A percentile compares a stretch with the other conserved stretches of the same genome.
phyloP scores from a whole-genome alignment of 1,140 invertebrate genomes.

The Mactra quadrangularis region DNA sequence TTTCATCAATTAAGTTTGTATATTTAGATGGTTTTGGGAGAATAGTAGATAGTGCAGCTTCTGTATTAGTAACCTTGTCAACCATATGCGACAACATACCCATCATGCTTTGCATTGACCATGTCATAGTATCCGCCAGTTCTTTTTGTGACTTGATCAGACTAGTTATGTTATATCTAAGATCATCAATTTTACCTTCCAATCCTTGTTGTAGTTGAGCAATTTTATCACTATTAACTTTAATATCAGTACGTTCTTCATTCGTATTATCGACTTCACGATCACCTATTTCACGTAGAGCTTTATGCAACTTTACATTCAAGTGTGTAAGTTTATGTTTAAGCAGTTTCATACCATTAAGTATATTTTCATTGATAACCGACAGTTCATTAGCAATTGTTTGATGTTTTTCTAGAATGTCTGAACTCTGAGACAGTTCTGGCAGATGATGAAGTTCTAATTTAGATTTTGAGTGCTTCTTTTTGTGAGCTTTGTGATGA shows the following conservation, averaged over 20 bases:
- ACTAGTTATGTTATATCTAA: constrained; percentile 8
- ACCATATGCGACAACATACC: constrained; percentile 1
- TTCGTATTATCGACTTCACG: not conserved
- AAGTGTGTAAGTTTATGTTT: not conserved
- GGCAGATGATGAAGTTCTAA: not conserved
- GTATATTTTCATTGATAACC: not conserved
- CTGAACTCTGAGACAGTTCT: not conserved
- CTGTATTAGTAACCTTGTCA: not conserved
- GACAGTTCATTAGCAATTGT: not conserved
- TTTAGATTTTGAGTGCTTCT: not conserved
- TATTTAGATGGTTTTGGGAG: too few relatives aligned
- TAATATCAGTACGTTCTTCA: constrained; percentile 3
- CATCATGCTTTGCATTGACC: not conserved
- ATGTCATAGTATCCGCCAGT: not conserved
- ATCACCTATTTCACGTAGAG: not conserved
- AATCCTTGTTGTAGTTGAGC: not conserved
- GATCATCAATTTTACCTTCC: constrained; percentile 4
- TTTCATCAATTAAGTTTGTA: too few relatives aligned
- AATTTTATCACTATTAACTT: constrained; percentile 7
- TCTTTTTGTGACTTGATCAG: constrained; percentile 7
- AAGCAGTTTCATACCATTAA: not conserved
- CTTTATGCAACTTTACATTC: not conserved
- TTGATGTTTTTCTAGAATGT: not conserved
- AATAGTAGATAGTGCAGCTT: too few relatives aligned
- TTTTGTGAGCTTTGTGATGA: not conserved